Conservation (phyloP, 2,797 vertebrate genomes). For the Enteromius trimaculatus region DNA sequence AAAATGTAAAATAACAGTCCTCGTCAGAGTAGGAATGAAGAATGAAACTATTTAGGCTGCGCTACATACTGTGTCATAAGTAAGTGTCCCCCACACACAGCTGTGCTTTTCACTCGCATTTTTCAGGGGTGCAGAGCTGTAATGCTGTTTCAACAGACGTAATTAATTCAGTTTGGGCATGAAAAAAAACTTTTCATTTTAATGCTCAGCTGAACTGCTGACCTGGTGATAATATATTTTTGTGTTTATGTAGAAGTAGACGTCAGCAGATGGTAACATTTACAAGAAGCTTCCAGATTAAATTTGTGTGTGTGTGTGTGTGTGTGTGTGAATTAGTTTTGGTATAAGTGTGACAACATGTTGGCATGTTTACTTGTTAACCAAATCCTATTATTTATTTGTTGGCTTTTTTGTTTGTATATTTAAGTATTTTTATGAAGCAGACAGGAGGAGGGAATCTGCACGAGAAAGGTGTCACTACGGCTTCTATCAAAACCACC, state of each 20-base stretch:
- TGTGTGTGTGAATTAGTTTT: neutral
- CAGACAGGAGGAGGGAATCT: neutral
- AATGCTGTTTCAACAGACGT: neutral
- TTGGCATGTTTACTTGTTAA: slow-evolving; percentile 25
- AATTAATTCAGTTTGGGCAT: neutral
- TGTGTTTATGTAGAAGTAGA: neutral
- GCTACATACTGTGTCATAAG: neutral
- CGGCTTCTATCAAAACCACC: neutral
- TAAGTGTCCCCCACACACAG: neutral
- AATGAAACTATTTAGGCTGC: neutral
- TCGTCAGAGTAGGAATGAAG: slow-evolving; percentile 7
- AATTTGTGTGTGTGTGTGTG: neutral
- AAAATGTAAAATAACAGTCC: slow-evolving; percentile 1
- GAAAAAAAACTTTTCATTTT: slow-evolving; percentile 5
- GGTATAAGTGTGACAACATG: slow-evolving; percentile 18
- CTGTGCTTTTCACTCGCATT: neutral
- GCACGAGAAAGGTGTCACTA: neutral
- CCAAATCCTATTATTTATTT: neutral
- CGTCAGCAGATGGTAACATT: neutral
- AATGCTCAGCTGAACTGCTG: neutral
- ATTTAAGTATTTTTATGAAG: neutral
- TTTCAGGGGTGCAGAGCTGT: neutral
- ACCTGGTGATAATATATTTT: neutral
- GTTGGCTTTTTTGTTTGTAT: neutral
- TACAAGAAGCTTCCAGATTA: neutral